A percentile compares a stretch with the other conserved stretches of the same genome.
Conservation (phyloP, 2,113 vertebrate genomes). For the Mastomys coucha region DNA sequence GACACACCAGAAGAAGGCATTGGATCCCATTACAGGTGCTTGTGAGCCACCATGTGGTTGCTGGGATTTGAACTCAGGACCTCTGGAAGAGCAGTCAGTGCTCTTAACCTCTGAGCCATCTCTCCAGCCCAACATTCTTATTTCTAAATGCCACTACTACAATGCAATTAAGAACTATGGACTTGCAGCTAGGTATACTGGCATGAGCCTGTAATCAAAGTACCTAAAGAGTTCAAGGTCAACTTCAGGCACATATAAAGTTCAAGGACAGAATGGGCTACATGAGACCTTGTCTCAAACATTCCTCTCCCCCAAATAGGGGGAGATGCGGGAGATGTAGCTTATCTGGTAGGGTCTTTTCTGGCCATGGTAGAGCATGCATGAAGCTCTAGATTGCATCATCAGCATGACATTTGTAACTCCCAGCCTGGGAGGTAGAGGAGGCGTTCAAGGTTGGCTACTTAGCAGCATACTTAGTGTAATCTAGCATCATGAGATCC, state of each 20-base stretch:
- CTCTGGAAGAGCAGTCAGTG: too few species aligned
- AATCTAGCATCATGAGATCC: neutral
- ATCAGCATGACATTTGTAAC: neutral
- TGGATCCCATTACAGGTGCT: too few species aligned
- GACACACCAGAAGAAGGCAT: too few species aligned
- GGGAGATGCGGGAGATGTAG: neutral
- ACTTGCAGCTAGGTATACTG: neutral
- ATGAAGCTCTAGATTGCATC: neutral
- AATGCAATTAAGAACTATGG: neutral
- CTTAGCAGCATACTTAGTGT: neutral
- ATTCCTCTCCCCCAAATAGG: neutral
- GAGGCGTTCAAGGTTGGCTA: neutral
- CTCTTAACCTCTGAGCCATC: too few species aligned
- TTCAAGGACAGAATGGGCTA: neutral
- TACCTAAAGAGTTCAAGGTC: neutral
- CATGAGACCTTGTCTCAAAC: neutral
- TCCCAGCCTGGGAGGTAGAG: neutral
- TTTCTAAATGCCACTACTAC: neutral
- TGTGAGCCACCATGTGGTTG: too few species aligned
- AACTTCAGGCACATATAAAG: neutral
- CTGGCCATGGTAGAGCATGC: too few species aligned
- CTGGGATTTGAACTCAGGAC: too few species aligned
- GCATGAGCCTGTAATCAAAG: neutral
- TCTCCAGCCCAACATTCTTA: neutral
- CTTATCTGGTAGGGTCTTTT: neutral